Evolutionary conservation across 2,888 invertebrate genomes (phyloP).

Genomic region (Psylliodes chrysocephalus): DNA sequence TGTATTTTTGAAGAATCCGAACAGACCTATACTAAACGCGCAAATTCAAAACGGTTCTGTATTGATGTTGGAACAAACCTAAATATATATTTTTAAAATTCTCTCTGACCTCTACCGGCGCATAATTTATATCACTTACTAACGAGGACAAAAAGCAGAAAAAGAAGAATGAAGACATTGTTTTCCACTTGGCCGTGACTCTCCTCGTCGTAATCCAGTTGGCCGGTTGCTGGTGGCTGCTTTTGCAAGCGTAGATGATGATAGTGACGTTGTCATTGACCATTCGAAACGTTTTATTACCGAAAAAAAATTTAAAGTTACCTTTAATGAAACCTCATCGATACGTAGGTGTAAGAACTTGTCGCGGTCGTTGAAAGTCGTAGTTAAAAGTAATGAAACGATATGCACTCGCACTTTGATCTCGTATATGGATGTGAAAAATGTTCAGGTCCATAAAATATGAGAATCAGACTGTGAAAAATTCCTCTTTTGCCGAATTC

Average conservation of each 20-base stretch:
- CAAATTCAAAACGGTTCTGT: too few relatives aligned
- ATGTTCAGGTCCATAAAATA: too few relatives aligned
- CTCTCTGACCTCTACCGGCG: background rate
- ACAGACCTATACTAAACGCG: too few relatives aligned
- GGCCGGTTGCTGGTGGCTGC: background rate
- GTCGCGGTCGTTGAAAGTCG: slow-evolving; percentile 39
- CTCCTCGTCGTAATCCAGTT: background rate
- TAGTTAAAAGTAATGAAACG: slow-evolving; percentile 12
- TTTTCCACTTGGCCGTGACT: slow-evolving; percentile 18
- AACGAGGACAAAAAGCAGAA: slow-evolving; percentile 21
- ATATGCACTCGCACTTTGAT: too few relatives aligned
- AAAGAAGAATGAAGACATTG: slow-evolving; percentile 15
- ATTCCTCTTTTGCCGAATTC: too few relatives aligned
- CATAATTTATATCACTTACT: background rate
- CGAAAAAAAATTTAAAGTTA: slow-evolving; percentile 9
- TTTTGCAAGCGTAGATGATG: background rate
- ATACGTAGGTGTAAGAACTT: slow-evolving; percentile 50
- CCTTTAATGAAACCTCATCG: slow-evolving; percentile 34
- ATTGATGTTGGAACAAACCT: too few relatives aligned
- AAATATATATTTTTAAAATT: too few relatives aligned
- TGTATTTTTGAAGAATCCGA: too few relatives aligned
- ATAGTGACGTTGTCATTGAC: slow-evolving; percentile 18
- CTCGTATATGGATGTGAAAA: too few relatives aligned
- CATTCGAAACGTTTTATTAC: slow-evolving; percentile 23
- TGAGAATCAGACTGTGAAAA: too few relatives aligned